phyloP scores from a whole-genome alignment of 2,888 invertebrate species.

The Callimorpha dominula region DNA sequence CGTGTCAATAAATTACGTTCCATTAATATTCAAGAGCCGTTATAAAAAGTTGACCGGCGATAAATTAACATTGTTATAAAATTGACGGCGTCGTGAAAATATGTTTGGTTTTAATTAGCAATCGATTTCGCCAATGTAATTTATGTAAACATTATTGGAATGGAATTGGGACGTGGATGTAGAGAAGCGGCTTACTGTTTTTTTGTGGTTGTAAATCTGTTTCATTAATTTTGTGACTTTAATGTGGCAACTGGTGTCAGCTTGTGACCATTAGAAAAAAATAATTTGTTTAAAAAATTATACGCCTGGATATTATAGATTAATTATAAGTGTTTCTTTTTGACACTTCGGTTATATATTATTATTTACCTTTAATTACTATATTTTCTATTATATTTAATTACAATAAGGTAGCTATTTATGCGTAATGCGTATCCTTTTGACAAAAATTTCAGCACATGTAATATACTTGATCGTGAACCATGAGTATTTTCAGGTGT shows the following conservation, averaged over 20 bases:
- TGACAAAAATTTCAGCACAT: neutral
- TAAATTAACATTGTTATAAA: slow-evolving; percentile 70
- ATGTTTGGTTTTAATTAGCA: slow-evolving; percentile 67
- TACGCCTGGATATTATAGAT: neutral
- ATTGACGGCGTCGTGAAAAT: slow-evolving; percentile 63
- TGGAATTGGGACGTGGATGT: slow-evolving; percentile 37
- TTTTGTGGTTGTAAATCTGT: slow-evolving; percentile 20
- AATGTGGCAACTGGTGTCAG: slow-evolving; percentile 3
- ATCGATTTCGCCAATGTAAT: slow-evolving; percentile 56
- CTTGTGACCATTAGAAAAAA: slow-evolving; percentile 1
- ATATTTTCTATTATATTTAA: neutral
- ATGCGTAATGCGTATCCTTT: neutral
- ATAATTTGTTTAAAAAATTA: neutral
- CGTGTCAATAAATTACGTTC: slow-evolving; percentile 54
- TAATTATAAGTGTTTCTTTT: neutral
- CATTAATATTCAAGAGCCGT: slow-evolving; percentile 67
- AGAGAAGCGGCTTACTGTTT: slow-evolving; percentile 27
- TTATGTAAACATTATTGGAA: slow-evolving; percentile 50
- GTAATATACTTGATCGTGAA: neutral
- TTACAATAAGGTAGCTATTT: neutral
- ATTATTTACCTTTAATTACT: neutral
- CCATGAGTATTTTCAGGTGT: too few relatives aligned
- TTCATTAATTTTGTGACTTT: slow-evolving; percentile 16
- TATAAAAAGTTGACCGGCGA: slow-evolving; percentile 63
- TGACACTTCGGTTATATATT: too few relatives aligned